Percentiles rank a stretch among this genome's conserved stretches.
phyloP scores from a whole-genome alignment of 2,888 invertebrate species.

The Neoitamus cyanurus region DNA sequence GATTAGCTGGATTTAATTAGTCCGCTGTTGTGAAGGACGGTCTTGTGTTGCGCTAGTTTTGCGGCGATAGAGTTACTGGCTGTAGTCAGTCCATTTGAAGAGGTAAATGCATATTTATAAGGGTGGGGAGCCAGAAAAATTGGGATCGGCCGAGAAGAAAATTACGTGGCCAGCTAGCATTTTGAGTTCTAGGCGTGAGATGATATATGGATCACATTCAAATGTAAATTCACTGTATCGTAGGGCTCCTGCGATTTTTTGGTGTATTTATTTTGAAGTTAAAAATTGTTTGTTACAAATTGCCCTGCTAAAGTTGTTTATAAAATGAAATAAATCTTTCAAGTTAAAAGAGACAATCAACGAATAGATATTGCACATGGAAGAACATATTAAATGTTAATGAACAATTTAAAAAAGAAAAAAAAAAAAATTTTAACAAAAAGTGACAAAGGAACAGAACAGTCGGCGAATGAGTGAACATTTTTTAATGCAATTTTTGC shows the following conservation, averaged over 20 bases:
- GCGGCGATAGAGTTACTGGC: neutral
- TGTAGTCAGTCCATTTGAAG: neutral
- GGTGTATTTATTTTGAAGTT: no score
- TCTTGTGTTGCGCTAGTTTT: neutral
- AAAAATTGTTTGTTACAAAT: no score
- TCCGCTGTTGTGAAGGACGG: slow-evolving; percentile 2
- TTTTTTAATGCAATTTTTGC: no score
- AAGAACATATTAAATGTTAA: no score
- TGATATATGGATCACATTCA: neutral
- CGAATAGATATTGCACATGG: no score
- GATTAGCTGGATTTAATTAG: slow-evolving; percentile 49
- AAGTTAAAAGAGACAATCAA: no score
- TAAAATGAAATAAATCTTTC: no score
- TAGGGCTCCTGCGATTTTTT: neutral
- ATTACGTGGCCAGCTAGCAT: neutral
- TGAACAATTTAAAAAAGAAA: no score
- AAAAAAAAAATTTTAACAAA: no score
- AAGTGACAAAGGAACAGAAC: no score
- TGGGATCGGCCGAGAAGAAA: neutral
- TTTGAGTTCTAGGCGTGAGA: neutral
- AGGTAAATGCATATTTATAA: neutral
- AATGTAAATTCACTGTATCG: neutral
- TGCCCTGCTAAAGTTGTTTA: no score
- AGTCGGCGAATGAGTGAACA: no score
- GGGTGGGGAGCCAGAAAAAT: neutral